Evolutionary conservation across 2,797 vertebrate species (phyloP), one percentile per base, ranked within the genome.

Genomic region (Cyclopterus lumpus): DNA sequence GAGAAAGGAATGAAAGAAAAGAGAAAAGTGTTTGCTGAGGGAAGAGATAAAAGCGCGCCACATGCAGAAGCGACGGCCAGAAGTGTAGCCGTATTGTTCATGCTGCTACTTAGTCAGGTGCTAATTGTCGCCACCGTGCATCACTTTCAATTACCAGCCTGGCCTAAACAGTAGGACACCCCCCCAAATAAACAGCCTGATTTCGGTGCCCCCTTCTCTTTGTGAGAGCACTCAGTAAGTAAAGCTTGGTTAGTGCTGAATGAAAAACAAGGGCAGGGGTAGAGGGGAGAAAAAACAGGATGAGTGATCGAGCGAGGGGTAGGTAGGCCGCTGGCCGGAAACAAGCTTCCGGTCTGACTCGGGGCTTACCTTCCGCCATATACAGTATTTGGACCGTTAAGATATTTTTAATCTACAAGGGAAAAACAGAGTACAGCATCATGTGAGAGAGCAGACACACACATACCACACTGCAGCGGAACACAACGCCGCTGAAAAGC

Each of bases 301-400:
- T 92, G 90, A 93, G 92, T 84, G 92, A 91, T 90, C 71, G 80
- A 88, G 91, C 75, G 64, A 74, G 84, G 80, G 83, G 82, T 26
- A 78, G 87, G 81, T 51, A 71, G 82, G 87, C 81, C 71, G 75
- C 73, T 67, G 80, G 85, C 86, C 70, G 57, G 72, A 79, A 67
- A 79, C 24, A 57, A 82, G 84, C 86, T 91, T 80, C 86, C 36
- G 74, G 74, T 78, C 87, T 67, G 85, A 83, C 82, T 79, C 66
- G 73, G 88, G 81, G 88, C 97, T 98, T 99, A 99, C 98, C 97
- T 99, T 97, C n/a, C 81, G 49, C 94, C 93, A 90, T 65, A 93
- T 90, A 94, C 92, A 51, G 91, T 87, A 94, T 94, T 81, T 90
- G 95, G 95, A 96, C 91, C 94, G 84, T 93, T 95, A 92, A 92